Conservation (phyloP, 1,140 invertebrate genomes). For the Tetramorium parvispinum region DNA sequence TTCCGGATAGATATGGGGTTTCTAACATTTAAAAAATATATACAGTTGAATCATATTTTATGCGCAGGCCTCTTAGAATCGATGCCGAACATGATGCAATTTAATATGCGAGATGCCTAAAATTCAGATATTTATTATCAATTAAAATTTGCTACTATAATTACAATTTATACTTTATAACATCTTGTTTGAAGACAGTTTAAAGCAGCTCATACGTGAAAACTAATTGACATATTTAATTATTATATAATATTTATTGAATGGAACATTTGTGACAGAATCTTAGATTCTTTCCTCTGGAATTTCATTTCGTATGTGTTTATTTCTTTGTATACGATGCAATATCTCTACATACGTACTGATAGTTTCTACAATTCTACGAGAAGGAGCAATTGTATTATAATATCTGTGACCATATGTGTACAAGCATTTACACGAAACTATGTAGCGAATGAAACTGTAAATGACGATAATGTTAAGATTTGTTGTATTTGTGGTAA, state of each 20-base stretch:
- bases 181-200: background rate
- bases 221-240: background rate
- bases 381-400: slow-evolving; percentile 2
- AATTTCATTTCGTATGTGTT: slow-evolving; percentile 42
- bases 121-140: background rate
- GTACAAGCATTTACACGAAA: slow-evolving; percentile 67
- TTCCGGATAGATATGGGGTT: background rate
- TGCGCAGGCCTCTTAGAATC: background rate
- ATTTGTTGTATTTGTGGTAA: slow-evolving; percentile 8
- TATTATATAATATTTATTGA: slow-evolving; percentile 21
- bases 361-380: slow-evolving; percentile 53
- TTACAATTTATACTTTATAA: background rate
- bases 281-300: background rate
- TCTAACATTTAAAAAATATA: background rate
- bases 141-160: background rate
- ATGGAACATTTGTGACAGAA: slow-evolving; percentile 25
- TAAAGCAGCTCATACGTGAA: too few relatives aligned
- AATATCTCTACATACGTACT: background rate
- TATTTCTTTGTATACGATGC: background rate
- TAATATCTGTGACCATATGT: slow-evolving; percentile 60
- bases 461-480: slow-evolving; percentile 64
- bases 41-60: background rate
- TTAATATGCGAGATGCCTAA: background rate
- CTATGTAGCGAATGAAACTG: slow-evolving; percentile 58
- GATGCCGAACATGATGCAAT: background rate